A percentile compares a stretch with the other conserved stretches of the same genome.
phyloP scores from a whole-genome alignment of 2,888 invertebrate species.

The Stenoptilia bipunctidactyla region DNA sequence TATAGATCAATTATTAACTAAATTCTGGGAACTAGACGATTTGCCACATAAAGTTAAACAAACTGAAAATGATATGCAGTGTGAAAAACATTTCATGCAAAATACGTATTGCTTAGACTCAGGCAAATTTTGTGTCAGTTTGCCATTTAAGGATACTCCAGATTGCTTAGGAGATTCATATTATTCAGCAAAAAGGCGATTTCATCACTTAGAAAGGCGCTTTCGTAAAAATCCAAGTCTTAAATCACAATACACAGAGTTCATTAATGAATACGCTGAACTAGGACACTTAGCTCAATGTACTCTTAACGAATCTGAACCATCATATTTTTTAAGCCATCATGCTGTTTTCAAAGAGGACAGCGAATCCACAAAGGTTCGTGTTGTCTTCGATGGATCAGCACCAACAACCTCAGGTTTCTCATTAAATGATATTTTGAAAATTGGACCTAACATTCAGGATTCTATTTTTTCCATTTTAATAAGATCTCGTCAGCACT shows the following conservation, averaged over 20 bases:
- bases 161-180: conserved; percentile 12
- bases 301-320: background rate
- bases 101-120: conserved; percentile 4
- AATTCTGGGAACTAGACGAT: conserved; percentile 6
- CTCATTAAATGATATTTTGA: no score
- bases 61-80: background rate
- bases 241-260: conserved; percentile 9
- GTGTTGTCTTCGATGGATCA: conserved; percentile 6
- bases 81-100: conserved; percentile 6
- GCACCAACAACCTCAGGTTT: conserved; percentile 3
- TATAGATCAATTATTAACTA: background rate
- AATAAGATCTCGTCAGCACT: conserved; percentile 4
- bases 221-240: conserved; percentile 5
- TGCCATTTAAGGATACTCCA: conserved; percentile 6
- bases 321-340: conserved; percentile 5
- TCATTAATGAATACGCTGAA: conserved; percentile 11
- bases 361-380: conserved; percentile 3
- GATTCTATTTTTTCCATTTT: no score
- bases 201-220: conserved; percentile 10
- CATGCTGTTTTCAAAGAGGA: conserved; percentile 3
- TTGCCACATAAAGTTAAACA: background rate
- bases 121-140: conserved; percentile 6
- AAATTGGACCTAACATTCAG: no score
- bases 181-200: conserved; percentile 9
- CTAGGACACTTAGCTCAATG: conserved; percentile 10